Base-by-base conservation (phyloP, 1,140 invertebrate species). In the Zaprionus nigranus region DNA sequence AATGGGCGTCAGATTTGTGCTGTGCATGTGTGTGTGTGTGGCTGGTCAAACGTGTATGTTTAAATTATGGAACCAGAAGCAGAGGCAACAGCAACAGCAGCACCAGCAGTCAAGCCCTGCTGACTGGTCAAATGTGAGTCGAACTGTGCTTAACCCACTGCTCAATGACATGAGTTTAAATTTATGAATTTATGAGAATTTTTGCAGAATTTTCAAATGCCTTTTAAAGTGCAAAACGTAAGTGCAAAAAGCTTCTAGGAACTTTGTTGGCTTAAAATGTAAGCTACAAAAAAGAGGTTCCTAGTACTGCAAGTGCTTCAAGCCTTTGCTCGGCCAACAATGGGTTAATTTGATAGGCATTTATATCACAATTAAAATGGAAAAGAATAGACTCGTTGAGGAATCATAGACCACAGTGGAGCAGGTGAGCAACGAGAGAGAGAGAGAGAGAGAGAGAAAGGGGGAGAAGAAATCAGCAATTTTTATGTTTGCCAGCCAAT, bases 1-100 rank as follows among this genome's bases (percentile, higher is more conserved):
- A 82, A 86, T 79, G 75, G 59, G 30, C 61, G 54, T 85, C 67
- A 54, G 74, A 69, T 70, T 51, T 59, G 62, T 49, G 57, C n/a
- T n/a, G 34, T 43, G 9, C 24, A 17, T 62, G 12, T 38, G 15
- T 30, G 43, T 40, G 26, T 54, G 58, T 34, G 34, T 63, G 12
- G 62, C 43, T 57, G 51, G 15, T 11, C 62, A 72, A 51, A 51
- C 46, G 46, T 59, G 58, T 74, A 69, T 62, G 54, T 59, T 70
- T 70, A 75, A 75, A 71, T 75, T 71, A 75, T 71, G 60, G 67
- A 71, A 43, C 40, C 30, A 56, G 49, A 28, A 59, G 46, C 38
- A 26, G 24, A n/a, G 43, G n/a, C 43, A 26, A 13, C 30, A 12
- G 49, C 30, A 30, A 17, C 15, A 40, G 43, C 30, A 61, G 34